These are phyloP conservation scores for Lerema accius DNA, from an alignment of 1,140 invertebrate genomes.

Conservation along the genomic window DNA sequence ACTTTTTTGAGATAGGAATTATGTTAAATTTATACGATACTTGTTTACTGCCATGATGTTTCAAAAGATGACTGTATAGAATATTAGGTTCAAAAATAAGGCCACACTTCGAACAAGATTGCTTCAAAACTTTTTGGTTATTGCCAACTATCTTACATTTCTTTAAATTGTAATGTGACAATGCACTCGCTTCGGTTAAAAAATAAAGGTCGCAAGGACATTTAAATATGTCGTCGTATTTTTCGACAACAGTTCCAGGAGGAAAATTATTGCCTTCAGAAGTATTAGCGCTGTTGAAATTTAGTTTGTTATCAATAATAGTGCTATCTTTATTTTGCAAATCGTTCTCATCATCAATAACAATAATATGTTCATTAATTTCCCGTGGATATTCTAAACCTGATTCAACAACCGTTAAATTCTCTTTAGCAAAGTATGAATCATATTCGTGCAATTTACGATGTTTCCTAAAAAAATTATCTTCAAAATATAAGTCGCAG, in stretches of 20 bases:
- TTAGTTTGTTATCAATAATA: too few species aligned
- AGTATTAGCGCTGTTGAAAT: too few species aligned
- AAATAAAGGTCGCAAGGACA: conserved; percentile 61
- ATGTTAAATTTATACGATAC: conserved; percentile 50
- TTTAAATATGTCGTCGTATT: conserved; percentile 60
- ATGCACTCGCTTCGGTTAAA: conserved; percentile 41
- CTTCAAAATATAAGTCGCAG: conserved; percentile 51
- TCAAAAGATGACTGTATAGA: conserved; percentile 60
- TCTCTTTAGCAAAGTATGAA: too few species aligned
- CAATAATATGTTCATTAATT: too few species aligned
- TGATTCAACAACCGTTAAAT: too few species aligned
- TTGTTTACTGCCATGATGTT: conserved; percentile 56
- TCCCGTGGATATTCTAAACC: too few species aligned
- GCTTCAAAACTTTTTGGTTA: conserved; percentile 32
- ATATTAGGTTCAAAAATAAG: conserved; percentile 52
- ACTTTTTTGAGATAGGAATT: conserved; percentile 71
- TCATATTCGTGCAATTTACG: conserved; percentile 47
- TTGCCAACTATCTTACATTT: too few species aligned
- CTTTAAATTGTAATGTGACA: conserved; percentile 39
- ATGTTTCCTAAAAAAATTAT: conserved; percentile 46
- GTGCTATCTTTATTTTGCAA: too few species aligned
- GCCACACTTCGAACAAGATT: conserved; percentile 60
- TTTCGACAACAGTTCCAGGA: too few species aligned
- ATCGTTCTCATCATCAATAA: too few species aligned
- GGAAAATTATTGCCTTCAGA: too few species aligned